These are phyloP conservation scores for Drosophila hawaiiensis DNA, from an alignment of 2,888 invertebrate species.

Conservation along the genomic window DNA sequence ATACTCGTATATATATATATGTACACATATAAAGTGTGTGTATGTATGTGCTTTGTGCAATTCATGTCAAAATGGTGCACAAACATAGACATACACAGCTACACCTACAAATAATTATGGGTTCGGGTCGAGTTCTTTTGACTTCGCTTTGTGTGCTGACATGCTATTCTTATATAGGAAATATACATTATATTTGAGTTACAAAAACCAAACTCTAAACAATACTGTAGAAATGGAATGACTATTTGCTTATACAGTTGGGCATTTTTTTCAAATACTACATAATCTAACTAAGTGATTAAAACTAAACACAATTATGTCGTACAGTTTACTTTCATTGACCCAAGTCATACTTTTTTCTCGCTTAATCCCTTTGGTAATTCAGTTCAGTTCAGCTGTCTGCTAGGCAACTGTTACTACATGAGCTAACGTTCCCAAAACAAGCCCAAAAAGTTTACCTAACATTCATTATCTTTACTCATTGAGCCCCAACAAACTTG, in stretches of 20 bases:
- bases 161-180: conserved; percentile 63
- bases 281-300: background rate
- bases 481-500: background rate
- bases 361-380: background rate
- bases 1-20: background rate
- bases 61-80: conserved; percentile 64
- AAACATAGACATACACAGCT: conserved; percentile 24
- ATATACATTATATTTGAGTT: conserved; percentile 1
- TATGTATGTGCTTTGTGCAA: conserved; percentile 67
- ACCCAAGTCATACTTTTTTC: background rate
- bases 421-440: background rate
- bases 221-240: conserved; percentile 5
- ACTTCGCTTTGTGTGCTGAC: conserved; percentile 65
- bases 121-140: conserved; percentile 42
- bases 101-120: conserved; percentile 65
- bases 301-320: background rate
- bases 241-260: conserved; percentile 15
- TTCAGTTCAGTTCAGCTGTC: too few relatives aligned
- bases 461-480: background rate
- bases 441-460: background rate
- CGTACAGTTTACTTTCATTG: background rate
- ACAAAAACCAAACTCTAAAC: background rate
- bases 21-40: background rate
- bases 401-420: background rate
- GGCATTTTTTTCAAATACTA: background rate